These are phyloP conservation scores for Tachypleus tridentatus DNA, from an alignment of 1,140 invertebrate genomes.

Conservation along the genomic window DNA sequence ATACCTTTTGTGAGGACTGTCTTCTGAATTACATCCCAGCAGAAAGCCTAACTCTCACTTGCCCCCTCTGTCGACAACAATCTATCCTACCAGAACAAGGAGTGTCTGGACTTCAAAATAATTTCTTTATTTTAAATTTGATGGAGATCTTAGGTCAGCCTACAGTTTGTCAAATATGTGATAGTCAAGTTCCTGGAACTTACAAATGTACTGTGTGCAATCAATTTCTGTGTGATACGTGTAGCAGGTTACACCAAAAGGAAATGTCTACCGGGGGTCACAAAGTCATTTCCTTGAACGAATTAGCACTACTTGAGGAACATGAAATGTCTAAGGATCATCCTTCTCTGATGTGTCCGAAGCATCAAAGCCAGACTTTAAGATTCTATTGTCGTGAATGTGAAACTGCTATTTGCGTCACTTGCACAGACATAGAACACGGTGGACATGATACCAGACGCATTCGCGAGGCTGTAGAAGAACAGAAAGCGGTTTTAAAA, in stretches of 20 bases:
- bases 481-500: constrained; percentile 30
- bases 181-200: constrained; percentile 1
- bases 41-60: constrained; percentile 40
- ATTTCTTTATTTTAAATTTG: constrained; percentile 38
- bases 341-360: constrained; percentile 28
- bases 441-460: constrained; percentile 37
- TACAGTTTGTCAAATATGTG: constrained; percentile 24
- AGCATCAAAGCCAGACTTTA: constrained; percentile 35
- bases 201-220: constrained; percentile 24
- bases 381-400: constrained; percentile 42
- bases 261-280: constrained; percentile 12
- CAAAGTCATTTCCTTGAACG: constrained; percentile 22
- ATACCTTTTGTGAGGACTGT: constrained; percentile 37
- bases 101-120: constrained; percentile 39
- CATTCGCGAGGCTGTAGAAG: constrained; percentile 38
- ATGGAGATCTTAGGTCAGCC: constrained; percentile 34
- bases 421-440: constrained; percentile 42
- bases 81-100: constrained; percentile 43
- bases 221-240: constrained; percentile 23
- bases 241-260: constrained; percentile 1
- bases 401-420: constrained; percentile 42
- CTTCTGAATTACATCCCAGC: constrained; percentile 34
- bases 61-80: constrained; percentile 43
- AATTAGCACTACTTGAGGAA: constrained; percentile 16
- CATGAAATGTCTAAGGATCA: constrained; percentile 10